These are phyloP conservation scores for Papilio protenor DNA, from an alignment of 2,888 invertebrate genomes.

Conservation along the genomic window DNA sequence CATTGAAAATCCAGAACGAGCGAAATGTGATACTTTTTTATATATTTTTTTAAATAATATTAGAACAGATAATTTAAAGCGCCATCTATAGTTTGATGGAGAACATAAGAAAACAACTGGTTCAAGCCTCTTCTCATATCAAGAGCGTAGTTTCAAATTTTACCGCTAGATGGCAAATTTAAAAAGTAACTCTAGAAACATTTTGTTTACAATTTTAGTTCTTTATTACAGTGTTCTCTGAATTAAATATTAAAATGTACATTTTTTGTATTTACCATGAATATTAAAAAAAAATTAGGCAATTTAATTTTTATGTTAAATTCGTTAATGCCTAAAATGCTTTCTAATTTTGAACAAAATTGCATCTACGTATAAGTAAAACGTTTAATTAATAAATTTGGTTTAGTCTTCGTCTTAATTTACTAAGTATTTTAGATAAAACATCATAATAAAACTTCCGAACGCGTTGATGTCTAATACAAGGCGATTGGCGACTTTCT, in stretches of 20 bases:
- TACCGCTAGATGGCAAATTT: slow-evolving; percentile 38
- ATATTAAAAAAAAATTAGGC: too few species aligned
- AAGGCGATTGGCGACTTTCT: slow-evolving; percentile 1
- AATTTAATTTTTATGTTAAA: too few species aligned
- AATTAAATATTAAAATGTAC: too few species aligned
- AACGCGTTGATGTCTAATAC: slow-evolving; percentile 43
- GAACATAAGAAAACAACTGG: not conserved
- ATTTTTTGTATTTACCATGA: not conserved
- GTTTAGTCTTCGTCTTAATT: too few species aligned
- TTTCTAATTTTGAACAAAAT: not conserved
- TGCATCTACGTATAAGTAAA: not conserved
- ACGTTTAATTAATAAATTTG: too few species aligned
- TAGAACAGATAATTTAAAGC: not conserved
- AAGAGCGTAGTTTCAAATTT: not conserved
- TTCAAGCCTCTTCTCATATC: not conserved
- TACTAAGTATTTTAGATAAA: too few species aligned
- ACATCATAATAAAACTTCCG: too few species aligned
- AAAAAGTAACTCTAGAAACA: not conserved
- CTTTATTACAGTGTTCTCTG: not conserved
- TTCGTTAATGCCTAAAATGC: not conserved
- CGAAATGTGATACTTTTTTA: too few species aligned
- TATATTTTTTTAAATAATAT: not conserved
- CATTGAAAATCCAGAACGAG: too few species aligned
- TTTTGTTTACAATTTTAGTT: not conserved
- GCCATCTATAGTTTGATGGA: slow-evolving; percentile 11